These are phyloP conservation scores for Mormyrus iriodes DNA, from an alignment of 2,113 vertebrate genomes.

Conservation along the genomic window DNA sequence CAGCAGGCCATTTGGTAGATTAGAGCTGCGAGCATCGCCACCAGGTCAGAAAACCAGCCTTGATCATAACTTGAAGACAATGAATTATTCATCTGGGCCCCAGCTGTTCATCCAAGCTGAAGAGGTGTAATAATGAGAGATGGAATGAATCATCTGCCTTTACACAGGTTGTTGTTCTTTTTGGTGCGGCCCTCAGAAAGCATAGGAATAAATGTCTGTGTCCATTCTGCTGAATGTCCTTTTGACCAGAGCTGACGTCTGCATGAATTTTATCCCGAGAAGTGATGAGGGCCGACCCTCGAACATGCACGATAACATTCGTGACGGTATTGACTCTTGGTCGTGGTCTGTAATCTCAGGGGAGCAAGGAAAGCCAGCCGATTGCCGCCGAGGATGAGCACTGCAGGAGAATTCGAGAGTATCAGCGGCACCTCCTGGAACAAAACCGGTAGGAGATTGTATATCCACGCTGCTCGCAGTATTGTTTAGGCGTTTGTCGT, in stretches of 20 bases:
- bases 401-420: constrained; percentile 56
- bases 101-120: not conserved
- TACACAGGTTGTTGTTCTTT: not conserved
- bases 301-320: not conserved
- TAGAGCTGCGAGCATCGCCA: not conserved
- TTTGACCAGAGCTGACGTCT: not conserved
- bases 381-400: constrained; percentile 48
- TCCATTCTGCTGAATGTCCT: not conserved
- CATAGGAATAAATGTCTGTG: not conserved
- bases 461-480: not conserved
- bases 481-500: not conserved
- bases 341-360: not conserved
- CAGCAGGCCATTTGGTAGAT: not conserved
- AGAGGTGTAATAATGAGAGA: not conserved
- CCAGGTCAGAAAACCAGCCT: not conserved
- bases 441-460: constrained; percentile 67
- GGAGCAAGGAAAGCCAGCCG: constrained; percentile 21
- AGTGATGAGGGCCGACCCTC: not conserved
- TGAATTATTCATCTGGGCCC: not conserved
- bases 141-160: not conserved
- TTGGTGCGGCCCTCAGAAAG: not conserved
- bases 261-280: not conserved
- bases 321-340: not conserved
- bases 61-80: not conserved
- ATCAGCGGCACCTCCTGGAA: constrained; percentile 72